Base-by-base conservation (phyloP, 2,113 vertebrate genomes). In the Dolichotis patagonum region DNA sequence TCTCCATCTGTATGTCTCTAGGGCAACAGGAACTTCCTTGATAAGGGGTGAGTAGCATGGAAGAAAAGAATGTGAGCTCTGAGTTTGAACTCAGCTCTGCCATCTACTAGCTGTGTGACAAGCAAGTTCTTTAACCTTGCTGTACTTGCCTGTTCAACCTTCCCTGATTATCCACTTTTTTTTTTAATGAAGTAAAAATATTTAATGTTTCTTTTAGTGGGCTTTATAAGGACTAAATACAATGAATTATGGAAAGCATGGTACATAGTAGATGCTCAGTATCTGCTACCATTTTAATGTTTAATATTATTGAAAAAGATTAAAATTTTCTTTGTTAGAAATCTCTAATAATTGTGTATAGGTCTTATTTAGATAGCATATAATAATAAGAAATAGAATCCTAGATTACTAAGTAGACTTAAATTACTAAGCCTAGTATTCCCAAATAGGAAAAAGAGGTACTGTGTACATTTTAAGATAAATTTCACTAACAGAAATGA, bases 331-430 rank as follows among this genome's bases (percentile, higher is more conserved):
- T 81, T 92, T 62, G 10, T 85, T 85, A 58, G 60, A 75, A 94
- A 82, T 82, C 10, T 91, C 0, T 26, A 78, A 58, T 69, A 90
- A 30, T 82, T 58, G 3, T 85, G 30, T 90, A 28, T 75, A 73
- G 56, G 3, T 94, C 26, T 85, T 95, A 56, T 67, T 52, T 92
- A 35, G 91, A 13, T 13, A 88, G 56, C 41, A 56, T 46, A 16
- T 75, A 78, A 43, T 71, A 91, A 26, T 77, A 93, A 96, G 35
- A 85, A 95, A 69, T 41, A 16, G 63, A 75, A 65, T 91, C 49
- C 12, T 85, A n/a, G 43, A 43, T 75, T 75, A 26, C 71, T 43
- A 75, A 73, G 38, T 43, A 38, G 19, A 71, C n/a, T 22, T 38
- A 71, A 91, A 30, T 82, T 63, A 73, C 3, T 71, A 91, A 41